phyloP scores from a whole-genome alignment of 2,797 vertebrate species.

The Notolabrus celidotus region DNA sequence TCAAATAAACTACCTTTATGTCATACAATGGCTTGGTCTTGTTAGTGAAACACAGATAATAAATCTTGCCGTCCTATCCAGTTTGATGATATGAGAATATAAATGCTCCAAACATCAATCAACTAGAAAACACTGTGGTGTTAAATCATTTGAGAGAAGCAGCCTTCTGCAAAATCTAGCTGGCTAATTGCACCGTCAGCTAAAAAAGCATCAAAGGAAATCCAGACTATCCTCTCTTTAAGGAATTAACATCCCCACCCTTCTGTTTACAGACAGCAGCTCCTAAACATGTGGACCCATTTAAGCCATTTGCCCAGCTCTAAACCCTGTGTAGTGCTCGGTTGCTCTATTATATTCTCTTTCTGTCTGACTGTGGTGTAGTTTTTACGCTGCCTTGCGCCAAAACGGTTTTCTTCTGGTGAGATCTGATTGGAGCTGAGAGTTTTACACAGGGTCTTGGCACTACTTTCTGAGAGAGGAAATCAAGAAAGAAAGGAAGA shows the following conservation, averaged over 20 bases:
- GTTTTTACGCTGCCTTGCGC: background rate
- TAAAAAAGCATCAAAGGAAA: slow-evolving; percentile 11
- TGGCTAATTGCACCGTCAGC: background rate
- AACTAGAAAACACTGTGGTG: background rate
- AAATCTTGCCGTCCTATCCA: background rate
- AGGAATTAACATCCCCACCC: background rate
- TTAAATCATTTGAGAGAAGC: background rate
- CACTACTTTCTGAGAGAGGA: background rate
- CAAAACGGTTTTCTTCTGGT: background rate
- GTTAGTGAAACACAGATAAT: background rate
- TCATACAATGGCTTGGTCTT: no score
- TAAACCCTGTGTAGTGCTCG: background rate
- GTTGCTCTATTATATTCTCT: background rate
- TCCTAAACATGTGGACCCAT: slow-evolving; percentile 6
- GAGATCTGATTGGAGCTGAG: background rate
- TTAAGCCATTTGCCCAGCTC: background rate
- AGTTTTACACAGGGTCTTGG: background rate
- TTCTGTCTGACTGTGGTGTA: background rate
- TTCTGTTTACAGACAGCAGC: background rate
- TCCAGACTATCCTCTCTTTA: background rate
- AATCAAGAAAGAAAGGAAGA: slow-evolving; percentile 18
- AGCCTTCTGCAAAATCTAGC: no score
- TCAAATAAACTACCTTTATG: no score
- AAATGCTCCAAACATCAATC: background rate
- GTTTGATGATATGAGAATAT: background rate